These are phyloP conservation scores for Acrobasis repandana DNA, from an alignment of 2,888 invertebrate genomes.

Conservation along the genomic window DNA sequence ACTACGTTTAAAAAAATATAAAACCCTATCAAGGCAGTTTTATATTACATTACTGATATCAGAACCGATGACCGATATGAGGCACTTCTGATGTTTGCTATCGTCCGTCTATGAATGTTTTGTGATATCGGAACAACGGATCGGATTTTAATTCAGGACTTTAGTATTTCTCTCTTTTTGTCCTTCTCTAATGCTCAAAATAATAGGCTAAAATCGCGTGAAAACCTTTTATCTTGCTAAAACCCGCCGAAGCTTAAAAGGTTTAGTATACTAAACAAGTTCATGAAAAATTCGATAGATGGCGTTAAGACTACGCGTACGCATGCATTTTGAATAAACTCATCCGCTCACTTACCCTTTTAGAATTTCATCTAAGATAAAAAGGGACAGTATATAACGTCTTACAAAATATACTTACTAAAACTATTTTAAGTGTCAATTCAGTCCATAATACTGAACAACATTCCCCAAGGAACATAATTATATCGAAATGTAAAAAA, in stretches of 20 bases:
- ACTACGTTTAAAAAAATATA: constrained; percentile 74
- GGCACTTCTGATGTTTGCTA: constrained; percentile 71
- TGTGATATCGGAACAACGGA: background rate
- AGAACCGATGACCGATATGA: constrained; percentile 59
- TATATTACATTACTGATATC: constrained; percentile 63
- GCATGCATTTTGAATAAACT: background rate
- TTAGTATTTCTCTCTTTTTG: background rate
- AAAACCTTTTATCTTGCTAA: no score
- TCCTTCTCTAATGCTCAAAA: no score
- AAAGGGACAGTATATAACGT: no score
- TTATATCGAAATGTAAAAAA: no score
- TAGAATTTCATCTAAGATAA: no score
- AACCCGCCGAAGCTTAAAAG: no score
- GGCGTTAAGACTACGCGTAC: background rate
- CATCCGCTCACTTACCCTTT: background rate
- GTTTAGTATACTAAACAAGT: no score
- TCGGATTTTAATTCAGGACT: background rate
- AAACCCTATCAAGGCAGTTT: constrained; percentile 76
- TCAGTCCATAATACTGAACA: no score
- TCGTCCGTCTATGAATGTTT: constrained; percentile 33
- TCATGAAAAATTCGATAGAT: background rate
- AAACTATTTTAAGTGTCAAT: no score
- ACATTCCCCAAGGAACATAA: no score
- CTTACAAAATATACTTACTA: no score
- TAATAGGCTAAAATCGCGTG: no score